Conservation (phyloP, 2,797 vertebrate genomes). For the Glyptemys insculpta region DNA sequence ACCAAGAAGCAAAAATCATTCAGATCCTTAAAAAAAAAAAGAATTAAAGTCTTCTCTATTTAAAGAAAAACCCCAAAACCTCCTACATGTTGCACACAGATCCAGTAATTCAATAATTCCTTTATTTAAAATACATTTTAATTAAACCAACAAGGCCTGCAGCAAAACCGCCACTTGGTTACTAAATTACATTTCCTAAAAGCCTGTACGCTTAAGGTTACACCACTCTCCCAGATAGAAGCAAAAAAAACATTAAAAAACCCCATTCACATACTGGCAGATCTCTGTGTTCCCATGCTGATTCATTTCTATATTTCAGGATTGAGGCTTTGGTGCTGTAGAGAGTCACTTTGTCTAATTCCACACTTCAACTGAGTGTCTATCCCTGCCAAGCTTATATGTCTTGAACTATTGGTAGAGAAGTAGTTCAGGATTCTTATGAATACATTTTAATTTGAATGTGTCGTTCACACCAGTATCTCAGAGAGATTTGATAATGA, state of each 20-base stretch:
- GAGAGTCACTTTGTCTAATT: not conserved
- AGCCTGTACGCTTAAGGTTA: not conserved
- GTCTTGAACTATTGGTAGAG: not conserved
- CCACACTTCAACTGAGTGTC: rapidly evolving
- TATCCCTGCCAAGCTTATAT: not conserved
- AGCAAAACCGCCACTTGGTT: not conserved
- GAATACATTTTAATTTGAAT: not conserved
- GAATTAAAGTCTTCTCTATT: not conserved
- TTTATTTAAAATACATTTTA: not conserved
- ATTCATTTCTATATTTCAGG: not conserved
- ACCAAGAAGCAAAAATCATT: not conserved
- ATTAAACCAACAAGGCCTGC: not conserved
- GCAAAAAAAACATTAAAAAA: not conserved
- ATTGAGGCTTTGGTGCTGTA: not conserved
- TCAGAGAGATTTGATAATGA: not conserved
- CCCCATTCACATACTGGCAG: not conserved
- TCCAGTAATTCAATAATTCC: not conserved
- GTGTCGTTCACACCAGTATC: not conserved
- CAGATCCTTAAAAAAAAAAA: not conserved
- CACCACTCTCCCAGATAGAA: not conserved
- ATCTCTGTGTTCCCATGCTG: not conserved
- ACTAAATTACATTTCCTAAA: not conserved
- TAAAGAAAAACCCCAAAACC: not conserved
- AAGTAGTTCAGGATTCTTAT: not conserved
- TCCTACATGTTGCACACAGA: not conserved